phyloP scores from a whole-genome alignment of 2,888 invertebrate genomes.

The Tuberolachnus salignus region DNA sequence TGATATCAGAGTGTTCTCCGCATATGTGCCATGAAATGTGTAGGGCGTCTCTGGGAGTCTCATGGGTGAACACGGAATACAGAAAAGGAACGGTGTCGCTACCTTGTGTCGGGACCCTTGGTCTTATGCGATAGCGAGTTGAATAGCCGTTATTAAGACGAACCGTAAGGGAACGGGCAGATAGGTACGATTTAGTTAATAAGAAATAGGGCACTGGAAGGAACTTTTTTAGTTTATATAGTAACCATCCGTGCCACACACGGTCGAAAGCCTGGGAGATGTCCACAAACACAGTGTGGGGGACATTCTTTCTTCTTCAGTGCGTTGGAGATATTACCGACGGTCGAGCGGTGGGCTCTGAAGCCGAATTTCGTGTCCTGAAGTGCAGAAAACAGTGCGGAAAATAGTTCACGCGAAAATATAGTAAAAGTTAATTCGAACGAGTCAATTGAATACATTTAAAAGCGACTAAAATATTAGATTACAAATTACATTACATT shows the following conservation, averaged over 20 bases:
- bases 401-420: no score
- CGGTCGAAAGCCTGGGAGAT: no score
- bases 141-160: slow-evolving; percentile 31
- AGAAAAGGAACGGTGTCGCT: slow-evolving; percentile 42
- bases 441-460: no score
- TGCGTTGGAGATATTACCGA: slow-evolving; percentile 41
- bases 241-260: slow-evolving; percentile 57
- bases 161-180: slow-evolving; percentile 36
- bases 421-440: no score
- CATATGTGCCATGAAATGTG: slow-evolving; percentile 25
- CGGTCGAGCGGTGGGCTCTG: slow-evolving; percentile 56
- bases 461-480: no score
- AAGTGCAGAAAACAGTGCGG: no score
- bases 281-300: slow-evolving; percentile 55
- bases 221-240: slow-evolving; percentile 48
- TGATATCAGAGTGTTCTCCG: slow-evolving; percentile 33
- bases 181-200: slow-evolving; percentile 44
- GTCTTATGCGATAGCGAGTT: background rate
- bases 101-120: slow-evolving; percentile 34
- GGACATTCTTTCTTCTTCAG: slow-evolving; percentile 56
- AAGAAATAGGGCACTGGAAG: slow-evolving; percentile 33
- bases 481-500: no score
- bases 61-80: slow-evolving; percentile 31
- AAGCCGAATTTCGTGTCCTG: slow-evolving; percentile 58
- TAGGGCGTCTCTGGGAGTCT: slow-evolving; percentile 32